These are phyloP conservation scores for Morelia viridis DNA, from an alignment of 2,797 vertebrate genomes.

Conservation along the genomic window DNA sequence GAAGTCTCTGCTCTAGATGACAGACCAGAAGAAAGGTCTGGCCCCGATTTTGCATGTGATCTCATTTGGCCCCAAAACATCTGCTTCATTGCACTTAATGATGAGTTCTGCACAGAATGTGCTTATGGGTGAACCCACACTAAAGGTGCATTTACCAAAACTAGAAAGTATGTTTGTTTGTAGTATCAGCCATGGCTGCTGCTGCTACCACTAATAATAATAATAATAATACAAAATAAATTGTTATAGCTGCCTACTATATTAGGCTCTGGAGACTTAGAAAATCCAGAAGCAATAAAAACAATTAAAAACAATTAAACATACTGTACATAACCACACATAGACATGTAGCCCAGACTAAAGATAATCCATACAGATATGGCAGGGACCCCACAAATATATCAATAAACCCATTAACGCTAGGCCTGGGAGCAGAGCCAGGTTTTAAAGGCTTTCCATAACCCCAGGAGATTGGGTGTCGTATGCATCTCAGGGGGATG, in stretches of 20 bases:
- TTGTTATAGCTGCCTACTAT: not conserved
- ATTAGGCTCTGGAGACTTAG: not conserved
- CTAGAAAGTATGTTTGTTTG: not conserved
- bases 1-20: no score
- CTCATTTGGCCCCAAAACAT: not conserved
- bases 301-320: not conserved
- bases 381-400: not conserved
- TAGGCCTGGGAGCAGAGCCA: not conserved
- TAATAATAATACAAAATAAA: not conserved
- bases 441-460: not conserved
- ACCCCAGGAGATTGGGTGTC: not conserved
- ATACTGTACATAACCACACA: not conserved
- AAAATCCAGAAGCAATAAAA: not conserved
- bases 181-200: not conserved
- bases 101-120: not conserved
- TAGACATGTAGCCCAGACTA: not conserved
- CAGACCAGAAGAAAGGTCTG: not conserved
- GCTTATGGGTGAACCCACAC: not conserved
- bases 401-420: not conserved
- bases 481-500: not conserved
- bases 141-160: not conserved
- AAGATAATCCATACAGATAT: not conserved
- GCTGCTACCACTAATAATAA: no score
- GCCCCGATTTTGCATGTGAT: not conserved
- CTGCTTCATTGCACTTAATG: not conserved